Percentiles rank a stretch among this genome's conserved stretches.
Evolutionary conservation across 1,140 invertebrate species (phyloP).

Genomic region (Drosophila novamexicana): DNA sequence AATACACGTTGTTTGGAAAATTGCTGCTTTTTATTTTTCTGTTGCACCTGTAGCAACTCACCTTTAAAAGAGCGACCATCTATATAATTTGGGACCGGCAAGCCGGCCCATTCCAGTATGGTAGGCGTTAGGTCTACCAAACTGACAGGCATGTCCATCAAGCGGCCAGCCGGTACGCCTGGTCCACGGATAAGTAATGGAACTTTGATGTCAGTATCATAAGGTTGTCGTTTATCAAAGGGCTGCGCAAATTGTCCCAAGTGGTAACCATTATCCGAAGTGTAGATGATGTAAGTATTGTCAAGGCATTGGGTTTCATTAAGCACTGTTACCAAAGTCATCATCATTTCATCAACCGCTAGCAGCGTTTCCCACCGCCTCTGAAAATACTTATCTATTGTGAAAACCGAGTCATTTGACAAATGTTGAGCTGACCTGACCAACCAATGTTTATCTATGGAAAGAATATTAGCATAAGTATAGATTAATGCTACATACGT

Average conservation of each 20-base stretch:
- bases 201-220: slow-evolving; percentile 94
- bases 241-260: slow-evolving; percentile 94
- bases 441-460: slow-evolving; percentile 92
- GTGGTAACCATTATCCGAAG: slow-evolving; percentile 96
- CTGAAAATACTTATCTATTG: slow-evolving; percentile 89
- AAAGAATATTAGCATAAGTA: slow-evolving; percentile 17
- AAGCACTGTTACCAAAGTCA: slow-evolving; percentile 87
- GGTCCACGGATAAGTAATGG: slow-evolving; percentile 93
- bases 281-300: slow-evolving; percentile 92
- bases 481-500: neutral
- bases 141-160: slow-evolving; percentile 87
- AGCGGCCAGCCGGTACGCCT: slow-evolving; percentile 85
- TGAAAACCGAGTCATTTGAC: slow-evolving; percentile 85
- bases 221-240: slow-evolving; percentile 94
- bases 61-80: slow-evolving; percentile 88
- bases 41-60: slow-evolving; percentile 42
- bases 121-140: slow-evolving; percentile 94
- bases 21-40: slow-evolving; percentile 13
- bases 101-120: slow-evolving; percentile 89
- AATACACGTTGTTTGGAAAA: slow-evolving; percentile 85
- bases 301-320: slow-evolving; percentile 86
- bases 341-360: slow-evolving; percentile 94
- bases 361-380: slow-evolving; percentile 91
- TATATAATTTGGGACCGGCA: slow-evolving; percentile 39
- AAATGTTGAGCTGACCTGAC: slow-evolving; percentile 88